These are phyloP conservation scores for Sternotherus odoratus DNA, from an alignment of 2,797 vertebrate species.

Conservation along the genomic window DNA sequence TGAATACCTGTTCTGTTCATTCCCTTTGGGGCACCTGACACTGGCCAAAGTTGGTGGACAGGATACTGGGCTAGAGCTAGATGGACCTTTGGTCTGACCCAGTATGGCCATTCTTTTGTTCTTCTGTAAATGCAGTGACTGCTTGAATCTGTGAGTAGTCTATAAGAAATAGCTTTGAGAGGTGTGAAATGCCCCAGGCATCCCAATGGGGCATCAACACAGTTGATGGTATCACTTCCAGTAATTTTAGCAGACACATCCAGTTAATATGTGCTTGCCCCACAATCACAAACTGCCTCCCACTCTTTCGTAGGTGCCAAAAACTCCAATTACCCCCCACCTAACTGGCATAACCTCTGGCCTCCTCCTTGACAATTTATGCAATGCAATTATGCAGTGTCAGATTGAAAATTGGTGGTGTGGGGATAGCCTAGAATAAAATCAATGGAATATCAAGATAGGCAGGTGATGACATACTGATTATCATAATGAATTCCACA, in stretches of 20 bases:
- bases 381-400: slow-evolving; percentile 6
- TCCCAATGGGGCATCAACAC: background rate
- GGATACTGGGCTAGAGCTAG: too few relatives aligned
- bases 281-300: background rate
- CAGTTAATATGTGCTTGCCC: background rate
- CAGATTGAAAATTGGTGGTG: slow-evolving; percentile 2
- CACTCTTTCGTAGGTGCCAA: background rate
- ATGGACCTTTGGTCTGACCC: too few relatives aligned
- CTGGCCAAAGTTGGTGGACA: too few relatives aligned
- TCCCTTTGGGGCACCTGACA: too few relatives aligned
- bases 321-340: background rate
- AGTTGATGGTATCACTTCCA: background rate
- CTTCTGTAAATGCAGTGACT: background rate
- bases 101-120: too few relatives aligned
- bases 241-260: background rate
- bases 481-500: background rate
- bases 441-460: background rate
- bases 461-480: background rate
- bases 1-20: too few relatives aligned
- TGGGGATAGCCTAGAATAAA: background rate
- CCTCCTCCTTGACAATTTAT: background rate
- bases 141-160: background rate
- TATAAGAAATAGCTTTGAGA: background rate
- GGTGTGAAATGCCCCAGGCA: background rate
- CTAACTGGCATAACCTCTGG: slow-evolving; percentile 14